Percentiles rank a stretch among this genome's conserved stretches.
These are phyloP conservation scores for Orius insidiosus DNA, from an alignment of 1,140 invertebrate species.

Conservation along the genomic window DNA sequence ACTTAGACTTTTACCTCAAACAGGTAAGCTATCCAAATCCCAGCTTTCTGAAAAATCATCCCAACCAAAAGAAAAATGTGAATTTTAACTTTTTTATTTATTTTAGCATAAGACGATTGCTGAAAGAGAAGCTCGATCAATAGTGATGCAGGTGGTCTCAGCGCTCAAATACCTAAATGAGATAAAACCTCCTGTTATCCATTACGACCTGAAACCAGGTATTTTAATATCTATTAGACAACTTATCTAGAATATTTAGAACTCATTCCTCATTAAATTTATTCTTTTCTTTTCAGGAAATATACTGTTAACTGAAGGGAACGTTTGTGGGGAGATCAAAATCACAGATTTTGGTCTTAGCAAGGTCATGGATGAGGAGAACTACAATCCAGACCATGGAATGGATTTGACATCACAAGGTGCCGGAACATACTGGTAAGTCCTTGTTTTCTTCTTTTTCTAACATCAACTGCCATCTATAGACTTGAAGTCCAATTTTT, in stretches of 20 bases:
- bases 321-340: slow-evolving; percentile 96
- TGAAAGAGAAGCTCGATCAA: slow-evolving; percentile 94
- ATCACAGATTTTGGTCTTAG: slow-evolving; percentile 99
- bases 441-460: slow-evolving; percentile 16
- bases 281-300: too few species aligned
- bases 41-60: too few species aligned
- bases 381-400: slow-evolving; percentile 93
- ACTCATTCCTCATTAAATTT: too few species aligned
- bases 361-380: slow-evolving; percentile 99
- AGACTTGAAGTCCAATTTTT: too few species aligned
- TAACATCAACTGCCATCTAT: too few species aligned
- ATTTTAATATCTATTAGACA: too few species aligned
- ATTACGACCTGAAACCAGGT: slow-evolving; percentile 98
- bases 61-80: too few species aligned
- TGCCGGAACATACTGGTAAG: slow-evolving; percentile 94
- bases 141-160: slow-evolving; percentile 96
- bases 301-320: slow-evolving; percentile 65
- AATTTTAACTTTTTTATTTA: slow-evolving; percentile 15
- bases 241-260: too few species aligned
- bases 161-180: slow-evolving; percentile 99
- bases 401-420: slow-evolving; percentile 99
- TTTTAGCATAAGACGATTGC: slow-evolving; percentile 93
- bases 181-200: slow-evolving; percentile 98
- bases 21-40: too few species aligned
- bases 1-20: slow-evolving; percentile 99